A percentile compares a stretch with the other conserved stretches of the same genome.
These are phyloP conservation scores for Colletes latitarsis DNA, from an alignment of 1,140 invertebrate genomes.

Conservation along the genomic window DNA sequence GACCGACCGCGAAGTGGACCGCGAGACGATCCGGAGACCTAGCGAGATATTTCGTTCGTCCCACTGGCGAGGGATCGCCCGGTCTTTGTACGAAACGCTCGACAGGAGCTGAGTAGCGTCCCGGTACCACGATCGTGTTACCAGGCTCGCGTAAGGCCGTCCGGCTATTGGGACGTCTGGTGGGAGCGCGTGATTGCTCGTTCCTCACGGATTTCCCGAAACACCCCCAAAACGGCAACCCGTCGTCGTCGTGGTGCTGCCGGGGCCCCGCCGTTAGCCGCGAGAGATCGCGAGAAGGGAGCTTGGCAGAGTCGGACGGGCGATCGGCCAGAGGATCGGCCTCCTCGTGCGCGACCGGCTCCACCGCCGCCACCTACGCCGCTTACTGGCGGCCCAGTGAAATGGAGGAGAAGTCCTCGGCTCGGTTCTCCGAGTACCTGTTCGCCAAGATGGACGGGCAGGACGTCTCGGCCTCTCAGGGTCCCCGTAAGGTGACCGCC, in stretches of 20 bases:
- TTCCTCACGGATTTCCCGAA: constrained; percentile 78
- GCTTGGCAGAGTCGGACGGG: constrained; percentile 65
- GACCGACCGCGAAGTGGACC: too few relatives aligned
- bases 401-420: constrained; percentile 81
- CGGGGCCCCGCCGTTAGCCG: constrained; percentile 79
- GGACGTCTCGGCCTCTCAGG: constrained; percentile 82
- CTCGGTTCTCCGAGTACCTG: constrained; percentile 87
- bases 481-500: constrained; percentile 85
- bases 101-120: constrained; percentile 39
- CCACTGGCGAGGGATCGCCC: not conserved
- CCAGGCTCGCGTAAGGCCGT: constrained; percentile 71
- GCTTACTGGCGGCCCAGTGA: constrained; percentile 69
- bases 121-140: constrained; percentile 75
- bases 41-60: not conserved
- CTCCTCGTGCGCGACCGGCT: constrained; percentile 57
- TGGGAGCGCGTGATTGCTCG: constrained; percentile 76
- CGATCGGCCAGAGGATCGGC: constrained; percentile 63
- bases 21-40: too few relatives aligned
- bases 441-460: constrained; percentile 88
- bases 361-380: constrained; percentile 56
- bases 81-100: not conserved
- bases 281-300: constrained; percentile 77
- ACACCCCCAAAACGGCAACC: constrained; percentile 81
- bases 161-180: constrained; percentile 74
- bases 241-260: constrained; percentile 79